A percentile compares a stretch with the other conserved stretches of the same genome.
Conservation (phyloP, 2,797 vertebrate species). For the Falco naumanni region DNA sequence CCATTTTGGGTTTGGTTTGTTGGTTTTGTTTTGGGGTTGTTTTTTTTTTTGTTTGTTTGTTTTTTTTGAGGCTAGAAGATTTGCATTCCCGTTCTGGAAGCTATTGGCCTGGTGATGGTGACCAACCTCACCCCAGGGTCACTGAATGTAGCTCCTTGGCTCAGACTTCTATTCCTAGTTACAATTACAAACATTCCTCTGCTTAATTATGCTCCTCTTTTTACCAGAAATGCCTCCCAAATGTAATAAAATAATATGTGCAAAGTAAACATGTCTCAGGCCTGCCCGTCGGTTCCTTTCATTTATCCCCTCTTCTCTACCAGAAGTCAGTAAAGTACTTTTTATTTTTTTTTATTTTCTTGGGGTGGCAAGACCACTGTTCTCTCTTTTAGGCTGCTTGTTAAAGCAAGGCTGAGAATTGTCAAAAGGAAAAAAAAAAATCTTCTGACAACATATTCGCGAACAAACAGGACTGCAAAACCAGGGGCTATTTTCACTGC, state of each 20-base stretch:
- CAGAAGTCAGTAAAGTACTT: not conserved
- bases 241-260: not conserved
- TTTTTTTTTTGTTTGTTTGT: not conserved
- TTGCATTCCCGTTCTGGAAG: not conserved
- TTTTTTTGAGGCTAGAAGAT: not conserved
- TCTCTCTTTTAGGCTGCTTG: not conserved
- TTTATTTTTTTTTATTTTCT: not conserved
- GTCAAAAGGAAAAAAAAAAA: not conserved
- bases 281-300: not conserved
- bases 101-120: not conserved
- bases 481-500: not conserved
- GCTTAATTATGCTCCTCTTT: not conserved
- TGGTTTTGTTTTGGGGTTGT: not conserved
- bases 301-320: not conserved
- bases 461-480: not conserved
- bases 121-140: not conserved
- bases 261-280: not conserved
- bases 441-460: not conserved
- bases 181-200: not conserved
- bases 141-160: not conserved
- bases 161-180: not conserved
- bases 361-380: not conserved
- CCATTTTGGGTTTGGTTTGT: not conserved
- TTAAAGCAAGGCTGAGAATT: not conserved
- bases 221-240: slow-evolving; percentile 9